Evolutionary conservation across 2,888 invertebrate species (phyloP).

Genomic region (Oxytorus armatus): DNA sequence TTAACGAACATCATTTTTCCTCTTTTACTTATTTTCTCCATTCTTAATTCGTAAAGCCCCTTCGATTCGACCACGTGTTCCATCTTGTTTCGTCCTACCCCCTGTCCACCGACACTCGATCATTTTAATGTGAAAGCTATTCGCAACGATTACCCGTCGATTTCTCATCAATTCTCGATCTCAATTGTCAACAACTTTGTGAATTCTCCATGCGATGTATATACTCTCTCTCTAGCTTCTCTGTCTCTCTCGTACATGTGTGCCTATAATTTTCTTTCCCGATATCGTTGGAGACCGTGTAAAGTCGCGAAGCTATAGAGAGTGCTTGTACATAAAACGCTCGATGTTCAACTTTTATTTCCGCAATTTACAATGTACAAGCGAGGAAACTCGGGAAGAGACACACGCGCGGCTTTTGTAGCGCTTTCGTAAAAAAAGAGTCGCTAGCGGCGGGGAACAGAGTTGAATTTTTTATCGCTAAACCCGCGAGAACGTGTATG

Average conservation of each 20-base stretch:
- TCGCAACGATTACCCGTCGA: slow-evolving; percentile 10
- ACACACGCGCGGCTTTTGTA: not conserved
- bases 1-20: not conserved
- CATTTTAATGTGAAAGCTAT: slow-evolving; percentile 20
- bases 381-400: not conserved
- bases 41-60: not conserved
- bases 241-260: not conserved
- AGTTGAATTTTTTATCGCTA: not conserved
- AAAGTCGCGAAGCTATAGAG: slow-evolving; percentile 25
- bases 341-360: slow-evolving; percentile 56
- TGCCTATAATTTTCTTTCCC: slow-evolving; percentile 11
- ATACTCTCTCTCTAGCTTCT: not conserved
- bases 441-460: not conserved
- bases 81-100: not conserved
- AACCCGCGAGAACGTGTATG: not conserved
- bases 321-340: slow-evolving; percentile 2
- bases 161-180: not conserved
- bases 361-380: slow-evolving; percentile 52
- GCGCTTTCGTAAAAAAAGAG: not conserved
- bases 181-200: slow-evolving; percentile 49
- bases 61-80: slow-evolving; percentile 15
- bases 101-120: no score
- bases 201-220: slow-evolving; percentile 1
- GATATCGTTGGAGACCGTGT: slow-evolving; percentile 32
- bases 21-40: not conserved